phyloP scores from a whole-genome alignment of 2,113 vertebrate genomes.

The Eublepharis macularius region DNA sequence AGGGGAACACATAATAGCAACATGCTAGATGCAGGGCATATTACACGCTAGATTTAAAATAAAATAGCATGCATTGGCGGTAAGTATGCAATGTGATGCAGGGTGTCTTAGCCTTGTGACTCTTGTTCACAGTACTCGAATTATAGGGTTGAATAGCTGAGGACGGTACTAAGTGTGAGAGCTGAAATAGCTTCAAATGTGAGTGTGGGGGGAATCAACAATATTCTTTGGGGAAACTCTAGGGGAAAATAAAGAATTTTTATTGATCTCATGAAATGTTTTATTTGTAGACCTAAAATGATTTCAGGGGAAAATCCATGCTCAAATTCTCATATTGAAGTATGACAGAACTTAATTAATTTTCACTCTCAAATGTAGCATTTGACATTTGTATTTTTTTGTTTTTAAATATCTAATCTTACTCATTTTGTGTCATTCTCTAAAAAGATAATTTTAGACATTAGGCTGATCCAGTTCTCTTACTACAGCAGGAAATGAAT shows the following conservation, averaged over 20 bases:
- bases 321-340: neutral
- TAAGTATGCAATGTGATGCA: conserved; percentile 59
- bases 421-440: neutral
- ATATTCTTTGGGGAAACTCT: neutral
- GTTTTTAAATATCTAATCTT: neutral
- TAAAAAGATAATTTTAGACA: neutral
- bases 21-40: conserved; percentile 63
- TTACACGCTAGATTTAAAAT: conserved; percentile 72
- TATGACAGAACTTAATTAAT: neutral
- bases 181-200: neutral
- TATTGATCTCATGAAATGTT: neutral
- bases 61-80: conserved; percentile 62
- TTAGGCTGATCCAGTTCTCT: neutral
- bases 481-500: neutral
- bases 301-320: neutral
- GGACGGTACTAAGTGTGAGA: accelerated
- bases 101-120: conserved; percentile 27
- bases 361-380: neutral
- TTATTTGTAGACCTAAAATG: neutral
- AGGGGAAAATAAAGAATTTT: neutral
- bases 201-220: neutral
- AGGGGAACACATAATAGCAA: conserved; percentile 67
- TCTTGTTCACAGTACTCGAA: conserved; percentile 31
- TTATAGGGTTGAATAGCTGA: neutral
- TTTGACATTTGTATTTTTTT: neutral